Percentiles rank a stretch among this genome's conserved stretches.
These are phyloP conservation scores for Lagorchestes hirsutus DNA, from an alignment of 2,797 vertebrate genomes.

Conservation along the genomic window DNA sequence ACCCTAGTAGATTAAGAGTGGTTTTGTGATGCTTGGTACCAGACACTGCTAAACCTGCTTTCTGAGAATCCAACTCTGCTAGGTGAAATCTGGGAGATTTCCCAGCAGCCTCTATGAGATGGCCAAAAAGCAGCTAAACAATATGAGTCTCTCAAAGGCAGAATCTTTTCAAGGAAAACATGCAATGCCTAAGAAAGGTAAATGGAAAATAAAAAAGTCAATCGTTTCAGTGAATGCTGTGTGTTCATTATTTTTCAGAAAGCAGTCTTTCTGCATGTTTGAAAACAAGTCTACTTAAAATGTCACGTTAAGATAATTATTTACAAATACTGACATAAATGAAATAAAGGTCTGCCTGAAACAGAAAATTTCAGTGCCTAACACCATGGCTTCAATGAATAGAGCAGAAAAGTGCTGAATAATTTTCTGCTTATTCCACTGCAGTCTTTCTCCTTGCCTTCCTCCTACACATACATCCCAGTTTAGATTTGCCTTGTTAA, in stretches of 20 bases:
- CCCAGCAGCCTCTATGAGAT: not conserved
- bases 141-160: not conserved
- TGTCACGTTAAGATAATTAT: constrained; percentile 81
- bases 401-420: constrained; percentile 74
- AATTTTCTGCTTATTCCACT: constrained; percentile 77
- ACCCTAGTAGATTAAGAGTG: constrained; percentile 12
- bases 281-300: constrained; percentile 83
- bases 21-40: not conserved
- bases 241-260: constrained; percentile 67
- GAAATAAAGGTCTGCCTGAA: constrained; percentile 79
- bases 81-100: not conserved
- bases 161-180: not conserved
- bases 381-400: constrained; percentile 76
- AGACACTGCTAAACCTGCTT: constrained; percentile 44
- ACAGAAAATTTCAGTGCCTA: constrained; percentile 68
- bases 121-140: not conserved
- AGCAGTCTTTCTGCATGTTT: constrained; percentile 68
- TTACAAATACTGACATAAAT: constrained; percentile 82
- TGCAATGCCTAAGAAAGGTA: constrained; percentile 39
- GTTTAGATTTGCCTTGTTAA: constrained; percentile 47
- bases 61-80: constrained; percentile 43
- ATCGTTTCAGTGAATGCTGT: constrained; percentile 50
- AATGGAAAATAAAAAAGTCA: constrained; percentile 67
- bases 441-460: constrained; percentile 48
- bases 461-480: constrained; percentile 46